These are phyloP conservation scores for Zoanthus solanderi DNA, from an alignment of 92 coral and sea anemone genomes.

Conservation along the genomic window DNA sequence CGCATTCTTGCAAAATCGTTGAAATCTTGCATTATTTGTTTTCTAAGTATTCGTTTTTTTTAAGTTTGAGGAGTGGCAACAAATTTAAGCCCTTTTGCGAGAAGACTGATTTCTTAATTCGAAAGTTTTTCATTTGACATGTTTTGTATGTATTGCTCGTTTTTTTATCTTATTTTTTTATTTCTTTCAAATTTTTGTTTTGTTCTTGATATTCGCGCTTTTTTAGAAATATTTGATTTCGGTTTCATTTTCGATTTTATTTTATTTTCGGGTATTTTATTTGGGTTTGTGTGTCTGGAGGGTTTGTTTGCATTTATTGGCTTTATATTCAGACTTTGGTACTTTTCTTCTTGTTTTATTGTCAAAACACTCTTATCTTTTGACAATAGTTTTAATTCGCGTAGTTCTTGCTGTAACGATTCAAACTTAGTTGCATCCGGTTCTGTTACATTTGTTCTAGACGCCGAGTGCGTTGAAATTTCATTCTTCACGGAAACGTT, in stretches of 20 bases:
- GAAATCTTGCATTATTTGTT: neutral
- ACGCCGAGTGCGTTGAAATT: no score
- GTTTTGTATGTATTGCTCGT: slow-evolving; percentile 10
- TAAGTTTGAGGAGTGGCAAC: slow-evolving; percentile 1
- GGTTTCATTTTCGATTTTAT: neutral
- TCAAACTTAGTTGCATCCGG: no score
- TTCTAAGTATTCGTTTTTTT: neutral
- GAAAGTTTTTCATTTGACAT: slow-evolving; percentile 1
- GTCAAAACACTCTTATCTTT: no score
- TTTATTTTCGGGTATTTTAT: neutral
- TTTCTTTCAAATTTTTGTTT: neutral
- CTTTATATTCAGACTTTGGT: neutral
- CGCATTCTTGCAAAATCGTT: neutral
- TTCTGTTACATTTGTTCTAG: neutral
- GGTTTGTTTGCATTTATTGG: neutral
- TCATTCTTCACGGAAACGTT: no score
- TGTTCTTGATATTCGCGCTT: neutral
- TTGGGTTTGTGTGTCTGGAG: neutral
- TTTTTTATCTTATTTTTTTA: neutral
- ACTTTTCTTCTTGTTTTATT: neutral
- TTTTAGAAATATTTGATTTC: neutral
- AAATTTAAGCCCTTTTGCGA: slow-evolving; percentile 4
- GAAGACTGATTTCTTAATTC: neutral
- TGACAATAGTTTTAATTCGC: neutral
- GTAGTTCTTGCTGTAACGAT: neutral